Base-by-base conservation (phyloP, 1,140 invertebrate species). In the Globodera rostochiensis region DNA sequence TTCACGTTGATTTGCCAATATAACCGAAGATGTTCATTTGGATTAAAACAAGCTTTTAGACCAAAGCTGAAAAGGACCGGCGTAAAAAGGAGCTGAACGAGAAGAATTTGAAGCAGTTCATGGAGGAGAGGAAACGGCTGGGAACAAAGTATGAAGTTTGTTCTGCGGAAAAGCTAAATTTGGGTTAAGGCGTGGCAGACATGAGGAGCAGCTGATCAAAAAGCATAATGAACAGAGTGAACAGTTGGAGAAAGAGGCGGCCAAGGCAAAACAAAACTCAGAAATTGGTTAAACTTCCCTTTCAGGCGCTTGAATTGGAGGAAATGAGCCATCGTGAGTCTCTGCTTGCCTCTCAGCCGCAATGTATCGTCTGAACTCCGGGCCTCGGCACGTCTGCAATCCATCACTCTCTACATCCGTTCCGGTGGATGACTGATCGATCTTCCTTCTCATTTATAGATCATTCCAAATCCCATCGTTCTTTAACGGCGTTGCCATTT, bases 51-150 rank as follows among this genome's bases (percentile, higher is more conserved):
- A 96, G 95, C 0, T 92, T 99, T 46, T 95, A 97, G 90, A 98
- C 96, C 70, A 97, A 98, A 87, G 95, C 95, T 36, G 98, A 99
- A 88, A 95, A 96, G 87, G 98, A 99, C 87, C 92, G 92, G 86
- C 88, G 93, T 64, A 90, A 93, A 64, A 92, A 96, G 81, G 97
- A 99, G 91, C 95, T 98, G 87, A 97, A 98, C 88, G 96, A 98
- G 87, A 98, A 98, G 89, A 99, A 99, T 90, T 97, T 96, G 21
- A 99, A 99, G 91, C 95, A 96, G 87, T 99, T 99, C 89, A 94
- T 98, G 92, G 97, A 99, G 87, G 97, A 99, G 90, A 92, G 96
- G 74, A 98, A 95, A 88, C 91, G 92, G 53, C 91, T 92, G 71
- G 86, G 84, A 45, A 71, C 82, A 73, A 47, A 21, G 60, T 83